phyloP scores from a whole-genome alignment of 2,888 invertebrate genomes.

The Unio pictorum region DNA sequence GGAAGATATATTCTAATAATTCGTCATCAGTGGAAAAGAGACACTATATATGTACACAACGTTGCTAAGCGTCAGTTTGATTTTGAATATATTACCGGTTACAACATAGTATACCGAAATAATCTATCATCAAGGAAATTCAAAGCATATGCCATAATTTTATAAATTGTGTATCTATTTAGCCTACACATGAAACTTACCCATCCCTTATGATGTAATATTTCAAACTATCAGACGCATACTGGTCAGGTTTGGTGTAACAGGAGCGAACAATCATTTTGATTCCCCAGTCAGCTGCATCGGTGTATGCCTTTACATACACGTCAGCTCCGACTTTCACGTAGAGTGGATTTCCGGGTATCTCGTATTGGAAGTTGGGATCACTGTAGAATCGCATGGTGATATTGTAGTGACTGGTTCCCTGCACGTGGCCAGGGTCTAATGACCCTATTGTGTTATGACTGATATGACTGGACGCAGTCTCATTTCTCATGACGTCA shows the following conservation, averaged over 20 bases:
- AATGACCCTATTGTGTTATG: conserved; percentile 1
- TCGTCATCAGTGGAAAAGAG: too few relatives aligned
- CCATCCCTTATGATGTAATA: conserved; percentile 27
- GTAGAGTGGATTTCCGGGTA: conserved; percentile 17
- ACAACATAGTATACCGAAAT: too few relatives aligned
- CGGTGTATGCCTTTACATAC: conserved; percentile 30
- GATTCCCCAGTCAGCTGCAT: conserved; percentile 20
- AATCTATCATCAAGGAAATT: too few relatives aligned
- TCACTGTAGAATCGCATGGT: conserved; percentile 26
- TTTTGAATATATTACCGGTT: too few relatives aligned
- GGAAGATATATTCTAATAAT: too few relatives aligned
- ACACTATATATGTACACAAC: too few relatives aligned
- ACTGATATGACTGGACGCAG: conserved; percentile 4
- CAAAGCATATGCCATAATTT: too few relatives aligned
- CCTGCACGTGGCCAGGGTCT: conserved; percentile 8
- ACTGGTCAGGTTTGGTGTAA: conserved; percentile 25
- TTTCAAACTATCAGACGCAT: conserved; percentile 11
- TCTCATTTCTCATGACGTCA: conserved; percentile 21
- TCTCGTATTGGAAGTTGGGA: conserved; percentile 15
- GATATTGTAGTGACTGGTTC: conserved; percentile 19
- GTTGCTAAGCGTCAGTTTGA: too few relatives aligned
- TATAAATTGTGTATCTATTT: too few relatives aligned
- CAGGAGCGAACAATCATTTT: conserved; percentile 31
- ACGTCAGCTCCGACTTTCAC: conserved; percentile 25
- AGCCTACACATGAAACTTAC: conserved; percentile 7